Percentiles rank a stretch among this genome's conserved stretches.
These are phyloP conservation scores for Cerastis leucographa DNA, from an alignment of 2,888 invertebrate species.

Conservation along the genomic window DNA sequence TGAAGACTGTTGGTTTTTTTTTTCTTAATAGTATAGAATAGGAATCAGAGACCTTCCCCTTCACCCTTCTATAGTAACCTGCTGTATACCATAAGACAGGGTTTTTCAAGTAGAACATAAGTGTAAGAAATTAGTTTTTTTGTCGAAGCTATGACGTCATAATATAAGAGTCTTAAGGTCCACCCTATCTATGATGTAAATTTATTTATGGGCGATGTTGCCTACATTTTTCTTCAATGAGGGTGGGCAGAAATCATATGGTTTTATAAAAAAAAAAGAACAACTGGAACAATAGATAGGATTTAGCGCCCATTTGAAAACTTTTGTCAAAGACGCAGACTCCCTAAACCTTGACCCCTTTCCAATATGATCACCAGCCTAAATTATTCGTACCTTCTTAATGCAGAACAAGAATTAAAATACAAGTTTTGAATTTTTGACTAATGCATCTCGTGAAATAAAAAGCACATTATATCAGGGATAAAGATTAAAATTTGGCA, in stretches of 20 bases:
- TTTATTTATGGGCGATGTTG: neutral
- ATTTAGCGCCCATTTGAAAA: neutral
- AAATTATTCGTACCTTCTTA: neutral
- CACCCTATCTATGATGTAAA: neutral
- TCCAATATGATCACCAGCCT: neutral
- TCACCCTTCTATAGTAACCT: neutral
- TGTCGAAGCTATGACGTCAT: neutral
- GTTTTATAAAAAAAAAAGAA: neutral
- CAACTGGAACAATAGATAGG: neutral
- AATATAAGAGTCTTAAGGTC: neutral
- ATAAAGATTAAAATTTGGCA: constrained; percentile 52
- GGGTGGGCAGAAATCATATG: neutral
- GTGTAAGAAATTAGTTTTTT: neutral
- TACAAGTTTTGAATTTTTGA: neutral
- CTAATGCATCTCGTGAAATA: neutral
- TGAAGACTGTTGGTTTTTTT: neutral
- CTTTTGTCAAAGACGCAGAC: neutral
- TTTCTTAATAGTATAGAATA: neutral
- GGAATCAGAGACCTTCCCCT: neutral
- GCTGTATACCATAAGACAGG: neutral
- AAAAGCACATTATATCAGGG: neutral
- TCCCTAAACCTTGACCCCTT: neutral
- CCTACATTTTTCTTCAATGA: neutral
- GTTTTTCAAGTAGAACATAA: neutral
- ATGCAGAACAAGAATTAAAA: neutral